A percentile compares a stretch with the other conserved stretches of the same genome.
Conservation (phyloP, 2,888 invertebrate species). For the Arge pagana region DNA sequence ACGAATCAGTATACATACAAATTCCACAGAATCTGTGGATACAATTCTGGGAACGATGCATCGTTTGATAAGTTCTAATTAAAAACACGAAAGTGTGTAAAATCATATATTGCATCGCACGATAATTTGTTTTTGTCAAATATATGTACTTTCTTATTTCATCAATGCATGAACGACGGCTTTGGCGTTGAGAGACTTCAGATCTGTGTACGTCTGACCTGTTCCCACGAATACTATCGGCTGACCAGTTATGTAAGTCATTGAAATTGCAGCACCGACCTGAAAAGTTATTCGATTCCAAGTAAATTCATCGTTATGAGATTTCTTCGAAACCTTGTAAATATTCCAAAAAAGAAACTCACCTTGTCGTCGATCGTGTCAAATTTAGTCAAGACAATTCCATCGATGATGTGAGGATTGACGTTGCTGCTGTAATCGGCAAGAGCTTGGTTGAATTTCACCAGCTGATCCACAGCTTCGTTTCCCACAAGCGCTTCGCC, state of each 20-base stretch:
- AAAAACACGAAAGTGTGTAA: conserved; percentile 7
- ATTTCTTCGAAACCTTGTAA: not conserved
- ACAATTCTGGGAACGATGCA: no score
- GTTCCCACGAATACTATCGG: conserved; percentile 99
- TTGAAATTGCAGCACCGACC: conserved; percentile 98
- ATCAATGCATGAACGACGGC: conserved; percentile 96
- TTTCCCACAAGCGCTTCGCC: conserved; percentile 99
- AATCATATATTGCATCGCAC: conserved; percentile 9
- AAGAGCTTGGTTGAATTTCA: conserved; percentile 97
- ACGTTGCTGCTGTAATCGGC: conserved; percentile 81
- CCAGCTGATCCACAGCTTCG: conserved; percentile 98
- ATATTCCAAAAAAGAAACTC: conserved; percentile 26
- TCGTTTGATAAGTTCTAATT: conserved; percentile 15
- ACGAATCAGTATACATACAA: no score
- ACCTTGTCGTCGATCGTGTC: conserved; percentile 99
- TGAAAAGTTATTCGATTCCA: conserved; percentile 46
- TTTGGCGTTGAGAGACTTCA: conserved; percentile 94
- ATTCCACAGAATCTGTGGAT: no score
- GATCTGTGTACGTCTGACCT: conserved; percentile 97
- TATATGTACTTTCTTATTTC: conserved; percentile 67
- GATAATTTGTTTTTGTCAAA: not conserved
- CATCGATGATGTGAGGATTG: conserved; percentile 93
- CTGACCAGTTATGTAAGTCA: conserved; percentile 99
- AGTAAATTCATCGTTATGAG: not conserved
- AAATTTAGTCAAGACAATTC: conserved; percentile 98